Conservation (phyloP, 2,797 vertebrate species). For the Sebastes aleutianus region DNA sequence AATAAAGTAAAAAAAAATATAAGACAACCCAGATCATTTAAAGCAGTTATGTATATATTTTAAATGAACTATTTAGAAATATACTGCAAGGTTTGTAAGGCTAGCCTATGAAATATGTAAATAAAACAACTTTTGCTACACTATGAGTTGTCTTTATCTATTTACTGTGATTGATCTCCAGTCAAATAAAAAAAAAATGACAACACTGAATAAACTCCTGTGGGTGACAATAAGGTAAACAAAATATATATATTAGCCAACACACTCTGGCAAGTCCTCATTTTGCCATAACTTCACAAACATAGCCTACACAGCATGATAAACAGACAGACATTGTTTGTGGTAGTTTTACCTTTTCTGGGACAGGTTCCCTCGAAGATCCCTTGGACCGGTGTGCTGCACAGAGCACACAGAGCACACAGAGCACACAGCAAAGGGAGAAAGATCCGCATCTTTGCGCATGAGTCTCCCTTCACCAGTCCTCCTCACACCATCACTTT, state of each 20-base stretch:
- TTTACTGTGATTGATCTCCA: neutral
- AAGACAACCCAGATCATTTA: too few relatives aligned
- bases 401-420: conserved; percentile 18
- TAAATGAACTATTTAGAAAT: neutral
- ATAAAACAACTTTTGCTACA: neutral
- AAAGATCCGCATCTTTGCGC: conserved; percentile 42
- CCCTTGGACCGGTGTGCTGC: conserved; percentile 18
- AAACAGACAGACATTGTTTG: neutral
- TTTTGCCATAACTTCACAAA: neutral
- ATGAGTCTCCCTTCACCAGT: neutral
- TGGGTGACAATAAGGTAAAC: too few relatives aligned
- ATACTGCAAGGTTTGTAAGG: neutral
- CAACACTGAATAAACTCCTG: too few relatives aligned
- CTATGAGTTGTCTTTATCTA: neutral
- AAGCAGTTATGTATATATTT: too few relatives aligned
- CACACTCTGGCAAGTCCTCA: too few relatives aligned
- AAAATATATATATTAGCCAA: too few relatives aligned
- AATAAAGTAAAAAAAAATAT: too few relatives aligned
- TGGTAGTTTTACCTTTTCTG: conserved; percentile 67
- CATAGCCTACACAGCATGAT: too few relatives aligned
- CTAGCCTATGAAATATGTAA: too few relatives aligned
- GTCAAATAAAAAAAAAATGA: neutral
- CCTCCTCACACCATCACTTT: neutral
- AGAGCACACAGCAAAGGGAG: conserved; percentile 35
- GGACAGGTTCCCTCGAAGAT: conserved; percentile 59